A percentile compares a stretch with the other conserved stretches of the same genome.
These are phyloP conservation scores for Ictalurus punctatus DNA, from an alignment of 2,113 vertebrate genomes.

Conservation along the genomic window DNA sequence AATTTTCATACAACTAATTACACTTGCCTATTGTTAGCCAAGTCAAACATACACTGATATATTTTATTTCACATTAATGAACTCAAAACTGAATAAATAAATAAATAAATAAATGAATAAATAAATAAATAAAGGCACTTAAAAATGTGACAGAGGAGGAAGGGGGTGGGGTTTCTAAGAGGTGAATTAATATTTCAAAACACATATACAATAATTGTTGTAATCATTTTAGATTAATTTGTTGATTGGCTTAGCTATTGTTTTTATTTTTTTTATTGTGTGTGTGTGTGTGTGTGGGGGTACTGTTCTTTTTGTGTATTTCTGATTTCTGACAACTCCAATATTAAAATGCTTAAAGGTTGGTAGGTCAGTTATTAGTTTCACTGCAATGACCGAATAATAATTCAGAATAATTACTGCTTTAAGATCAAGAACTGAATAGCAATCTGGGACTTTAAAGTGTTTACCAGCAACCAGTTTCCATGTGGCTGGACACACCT, in stretches of 20 bases:
- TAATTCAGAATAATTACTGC: background rate
- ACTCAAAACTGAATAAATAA: too few relatives aligned
- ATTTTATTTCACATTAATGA: too few relatives aligned
- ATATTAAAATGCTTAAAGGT: background rate
- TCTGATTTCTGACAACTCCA: too few relatives aligned
- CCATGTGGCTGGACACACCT: background rate
- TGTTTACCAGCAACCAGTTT: background rate
- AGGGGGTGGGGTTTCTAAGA: too few relatives aligned
- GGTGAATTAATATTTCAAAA: background rate
- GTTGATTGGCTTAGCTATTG: background rate
- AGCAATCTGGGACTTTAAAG: background rate
- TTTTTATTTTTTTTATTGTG: background rate
- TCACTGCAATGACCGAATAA: background rate
- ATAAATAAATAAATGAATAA: too few relatives aligned
- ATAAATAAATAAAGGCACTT: too few relatives aligned
- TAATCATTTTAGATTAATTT: background rate
- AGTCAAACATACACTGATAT: too few relatives aligned
- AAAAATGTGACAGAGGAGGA: too few relatives aligned
- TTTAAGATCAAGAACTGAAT: background rate
- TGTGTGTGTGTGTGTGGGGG: too few relatives aligned
- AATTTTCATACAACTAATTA: too few relatives aligned
- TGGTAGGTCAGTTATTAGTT: background rate
- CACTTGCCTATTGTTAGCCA: too few relatives aligned
- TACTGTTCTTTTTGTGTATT: background rate
- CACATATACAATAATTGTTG: background rate